Conservation (phyloP, 2,797 vertebrate species). For the Neomorphus geoffroyi region DNA sequence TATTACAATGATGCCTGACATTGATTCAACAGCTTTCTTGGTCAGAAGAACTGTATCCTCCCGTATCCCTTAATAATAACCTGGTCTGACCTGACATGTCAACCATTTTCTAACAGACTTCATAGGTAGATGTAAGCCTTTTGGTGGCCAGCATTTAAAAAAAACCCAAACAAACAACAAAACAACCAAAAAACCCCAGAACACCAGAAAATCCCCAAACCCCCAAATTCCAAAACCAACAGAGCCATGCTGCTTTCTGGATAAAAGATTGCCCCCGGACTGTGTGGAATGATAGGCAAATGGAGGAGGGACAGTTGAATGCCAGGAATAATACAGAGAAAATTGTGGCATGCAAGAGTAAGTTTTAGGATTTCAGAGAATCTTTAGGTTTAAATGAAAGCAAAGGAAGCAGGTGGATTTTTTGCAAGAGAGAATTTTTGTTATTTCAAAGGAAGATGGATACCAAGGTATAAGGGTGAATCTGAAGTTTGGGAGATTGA, state of each 20-base stretch:
- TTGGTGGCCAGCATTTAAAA: background rate
- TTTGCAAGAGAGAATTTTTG: background rate
- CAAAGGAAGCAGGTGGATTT: background rate
- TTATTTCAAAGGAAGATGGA: background rate
- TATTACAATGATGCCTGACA: background rate
- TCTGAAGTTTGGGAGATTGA: background rate
- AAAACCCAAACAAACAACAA: too few species aligned
- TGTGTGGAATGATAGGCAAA: background rate
- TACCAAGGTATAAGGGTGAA: background rate
- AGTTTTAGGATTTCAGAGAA: background rate
- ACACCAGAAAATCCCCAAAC: background rate
- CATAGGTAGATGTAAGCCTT: background rate
- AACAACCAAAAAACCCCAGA: too few species aligned
- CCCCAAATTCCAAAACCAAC: too few species aligned
- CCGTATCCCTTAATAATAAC: background rate
- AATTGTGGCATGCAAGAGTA: background rate
- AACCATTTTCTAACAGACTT: background rate
- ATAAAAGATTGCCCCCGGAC: background rate
- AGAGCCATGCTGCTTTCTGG: background rate
- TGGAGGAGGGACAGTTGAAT: background rate
- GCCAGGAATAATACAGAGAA: background rate
- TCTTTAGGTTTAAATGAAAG: background rate
- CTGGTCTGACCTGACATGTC: accelerated
- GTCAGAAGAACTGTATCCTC: background rate
- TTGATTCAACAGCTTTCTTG: background rate